A percentile compares a stretch with the other conserved stretches of the same genome.
These are phyloP conservation scores for Drosophila parvula DNA, from an alignment of 1,140 invertebrate genomes.

Conservation along the genomic window DNA sequence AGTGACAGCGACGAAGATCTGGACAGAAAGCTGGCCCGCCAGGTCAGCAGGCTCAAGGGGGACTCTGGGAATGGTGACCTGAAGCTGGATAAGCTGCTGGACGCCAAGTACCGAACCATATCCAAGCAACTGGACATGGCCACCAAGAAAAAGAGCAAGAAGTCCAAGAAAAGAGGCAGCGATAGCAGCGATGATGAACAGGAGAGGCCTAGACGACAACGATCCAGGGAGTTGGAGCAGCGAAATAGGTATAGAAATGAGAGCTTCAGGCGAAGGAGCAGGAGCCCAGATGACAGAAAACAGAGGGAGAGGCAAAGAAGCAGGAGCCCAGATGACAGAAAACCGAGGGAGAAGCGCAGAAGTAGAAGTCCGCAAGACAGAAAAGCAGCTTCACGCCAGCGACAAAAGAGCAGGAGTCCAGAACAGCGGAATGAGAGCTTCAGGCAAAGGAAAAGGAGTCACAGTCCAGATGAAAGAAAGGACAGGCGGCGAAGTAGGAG, in stretches of 20 bases:
- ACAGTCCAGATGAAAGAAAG: not conserved
- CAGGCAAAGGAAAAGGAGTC: constrained; percentile 5
- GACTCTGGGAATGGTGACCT: constrained; percentile 48
- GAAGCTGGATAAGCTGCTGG: constrained; percentile 68
- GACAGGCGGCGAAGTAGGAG: constrained; percentile 4
- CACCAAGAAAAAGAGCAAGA: constrained; percentile 43
- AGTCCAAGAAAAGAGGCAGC: constrained; percentile 28
- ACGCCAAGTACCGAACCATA: constrained; percentile 74
- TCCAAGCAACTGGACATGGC: constrained; percentile 81
- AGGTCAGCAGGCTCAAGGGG: constrained; percentile 84
- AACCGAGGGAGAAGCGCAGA: not conserved
- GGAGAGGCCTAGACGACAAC: not conserved
- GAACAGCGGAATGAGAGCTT: not conserved
- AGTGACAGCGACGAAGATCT: constrained; percentile 84
- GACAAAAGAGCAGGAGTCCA: not conserved
- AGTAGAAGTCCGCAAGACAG: constrained; percentile 24
- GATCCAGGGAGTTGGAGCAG: not conserved
- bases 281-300: constrained; percentile 1
- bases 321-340: constrained; percentile 3
- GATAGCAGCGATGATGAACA: constrained; percentile 26
- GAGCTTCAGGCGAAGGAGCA: constrained; percentile 3
- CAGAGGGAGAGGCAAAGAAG: constrained; percentile 15
- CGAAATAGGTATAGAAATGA: constrained; percentile 6
- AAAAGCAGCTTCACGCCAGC: too few relatives aligned
- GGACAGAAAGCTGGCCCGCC: constrained; percentile 84